Percentiles rank a stretch among this genome's conserved stretches.
Conservation (phyloP, 2,113 vertebrate species). For the Cygnus atratus region DNA sequence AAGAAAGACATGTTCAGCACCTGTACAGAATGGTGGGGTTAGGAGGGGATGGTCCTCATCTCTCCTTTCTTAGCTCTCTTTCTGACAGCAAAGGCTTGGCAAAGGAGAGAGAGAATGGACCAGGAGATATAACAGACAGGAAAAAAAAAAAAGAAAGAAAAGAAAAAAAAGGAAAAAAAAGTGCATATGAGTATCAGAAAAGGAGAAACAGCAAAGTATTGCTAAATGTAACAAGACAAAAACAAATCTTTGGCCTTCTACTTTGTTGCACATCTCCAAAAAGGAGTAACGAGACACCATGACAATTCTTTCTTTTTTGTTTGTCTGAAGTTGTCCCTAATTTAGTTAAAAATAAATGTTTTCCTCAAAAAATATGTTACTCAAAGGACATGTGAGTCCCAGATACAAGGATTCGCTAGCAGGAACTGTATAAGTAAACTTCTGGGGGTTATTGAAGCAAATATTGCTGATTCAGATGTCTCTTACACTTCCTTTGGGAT, state of each 20-base stretch:
- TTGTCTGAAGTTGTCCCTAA: background rate
- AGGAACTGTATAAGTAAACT: background rate
- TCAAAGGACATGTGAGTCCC: background rate
- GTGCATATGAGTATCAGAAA: background rate
- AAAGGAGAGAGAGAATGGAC: background rate
- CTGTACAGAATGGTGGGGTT: background rate
- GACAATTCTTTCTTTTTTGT: background rate
- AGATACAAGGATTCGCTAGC: background rate
- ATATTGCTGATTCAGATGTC: background rate
- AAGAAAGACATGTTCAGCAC: background rate
- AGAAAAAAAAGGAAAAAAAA: background rate
- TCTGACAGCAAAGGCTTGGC: background rate
- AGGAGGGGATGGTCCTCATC: rapidly evolving
- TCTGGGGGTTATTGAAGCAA: background rate
- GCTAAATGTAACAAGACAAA: background rate
- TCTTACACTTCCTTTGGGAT: background rate
- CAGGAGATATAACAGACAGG: background rate
- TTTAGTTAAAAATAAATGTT: background rate
- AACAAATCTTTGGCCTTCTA: background rate
- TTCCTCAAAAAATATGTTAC: background rate
- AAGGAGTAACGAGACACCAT: background rate
- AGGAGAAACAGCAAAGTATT: background rate
- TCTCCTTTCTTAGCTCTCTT: background rate
- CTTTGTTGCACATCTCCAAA: background rate
- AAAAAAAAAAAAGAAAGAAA: too few relatives aligned